These are phyloP conservation scores for Cephus rjabovi DNA, from an alignment of 2,888 invertebrate genomes.

Conservation along the genomic window DNA sequence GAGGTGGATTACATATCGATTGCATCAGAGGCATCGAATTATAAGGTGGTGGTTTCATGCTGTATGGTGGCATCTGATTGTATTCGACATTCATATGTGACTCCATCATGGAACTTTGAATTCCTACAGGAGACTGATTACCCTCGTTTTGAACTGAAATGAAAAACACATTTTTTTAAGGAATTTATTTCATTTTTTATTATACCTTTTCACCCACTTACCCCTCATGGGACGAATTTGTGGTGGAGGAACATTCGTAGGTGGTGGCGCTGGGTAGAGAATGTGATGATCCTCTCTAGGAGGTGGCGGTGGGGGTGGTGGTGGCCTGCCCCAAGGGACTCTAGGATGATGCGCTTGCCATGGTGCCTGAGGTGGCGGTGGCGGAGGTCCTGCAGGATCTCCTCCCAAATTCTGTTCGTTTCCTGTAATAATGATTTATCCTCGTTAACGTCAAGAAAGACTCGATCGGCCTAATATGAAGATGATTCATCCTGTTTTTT, in stretches of 20 bases:
- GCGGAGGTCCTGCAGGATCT: slow-evolving; percentile 41
- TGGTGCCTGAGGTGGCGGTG: slow-evolving; percentile 44
- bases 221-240: slow-evolving; percentile 55
- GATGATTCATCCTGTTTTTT: not conserved
- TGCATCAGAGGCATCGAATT: slow-evolving; percentile 53
- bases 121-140: slow-evolving; percentile 45
- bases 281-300: slow-evolving; percentile 46
- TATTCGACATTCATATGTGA: slow-evolving; percentile 50
- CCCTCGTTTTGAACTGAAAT: slow-evolving; percentile 48
- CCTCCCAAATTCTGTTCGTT: slow-evolving; percentile 50
- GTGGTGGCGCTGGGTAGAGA: slow-evolving; percentile 42
- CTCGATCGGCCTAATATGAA: not conserved
- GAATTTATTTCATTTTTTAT: not conserved
- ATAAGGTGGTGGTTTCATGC: slow-evolving; percentile 50
- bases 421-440: slow-evolving; percentile 27
- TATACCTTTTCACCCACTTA: slow-evolving; percentile 20
- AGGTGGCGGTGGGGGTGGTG: slow-evolving; percentile 31
- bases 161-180: not conserved
- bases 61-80: slow-evolving; percentile 48
- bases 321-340: slow-evolving; percentile 55
- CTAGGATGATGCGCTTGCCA: slow-evolving; percentile 56
- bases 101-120: slow-evolving; percentile 43
- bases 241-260: slow-evolving; percentile 60
- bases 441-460: not conserved
- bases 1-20: slow-evolving; percentile 58